A percentile compares a stretch with the other conserved stretches of the same genome.
phyloP scores from a whole-genome alignment of 2,113 vertebrate genomes.

The Hoplias malabaricus region DNA sequence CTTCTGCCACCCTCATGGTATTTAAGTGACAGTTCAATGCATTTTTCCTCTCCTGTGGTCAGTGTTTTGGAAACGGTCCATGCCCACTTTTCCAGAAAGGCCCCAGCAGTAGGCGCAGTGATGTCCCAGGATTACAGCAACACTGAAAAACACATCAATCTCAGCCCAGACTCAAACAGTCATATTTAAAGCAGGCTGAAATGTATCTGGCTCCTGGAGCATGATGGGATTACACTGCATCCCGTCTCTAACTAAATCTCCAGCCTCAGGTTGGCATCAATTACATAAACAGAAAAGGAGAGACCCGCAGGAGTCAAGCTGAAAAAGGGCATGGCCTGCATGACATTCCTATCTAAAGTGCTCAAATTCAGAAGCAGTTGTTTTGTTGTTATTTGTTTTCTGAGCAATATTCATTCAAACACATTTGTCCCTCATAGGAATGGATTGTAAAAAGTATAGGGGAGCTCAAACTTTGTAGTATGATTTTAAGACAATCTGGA shows the following conservation, averaged over 20 bases:
- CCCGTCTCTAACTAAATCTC: slow-evolving; percentile 62
- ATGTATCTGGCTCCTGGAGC: slow-evolving; percentile 53
- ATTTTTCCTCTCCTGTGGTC: neutral
- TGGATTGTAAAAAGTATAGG: too few relatives aligned
- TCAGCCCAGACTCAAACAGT: slow-evolving; percentile 6
- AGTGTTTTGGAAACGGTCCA: neutral
- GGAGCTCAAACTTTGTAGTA: too few relatives aligned
- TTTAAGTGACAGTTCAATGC: too few relatives aligned
- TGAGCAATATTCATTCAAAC: too few relatives aligned
- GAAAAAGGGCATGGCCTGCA: slow-evolving; percentile 25
- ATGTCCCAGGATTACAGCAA: slow-evolving; percentile 6
- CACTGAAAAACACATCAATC: slow-evolving; percentile 25
- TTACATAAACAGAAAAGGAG: slow-evolving; percentile 35
- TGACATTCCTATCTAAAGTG: slow-evolving; percentile 19
- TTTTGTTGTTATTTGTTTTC: too few relatives aligned
- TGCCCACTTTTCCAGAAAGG: neutral
- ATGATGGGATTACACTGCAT: slow-evolving; percentile 60
- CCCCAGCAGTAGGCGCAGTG: neutral
- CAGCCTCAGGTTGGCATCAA: slow-evolving; percentile 56
- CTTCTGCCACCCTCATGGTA: too few relatives aligned
- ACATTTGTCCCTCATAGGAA: too few relatives aligned
- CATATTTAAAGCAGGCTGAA: slow-evolving; percentile 44
- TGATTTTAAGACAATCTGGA: too few relatives aligned
- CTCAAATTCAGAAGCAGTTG: too few relatives aligned
- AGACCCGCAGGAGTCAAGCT: slow-evolving; percentile 33